Evolutionary conservation across 2,888 invertebrate species (phyloP), one percentile per base, ranked within the genome.

Genomic region (Aplocera efformata): DNA sequence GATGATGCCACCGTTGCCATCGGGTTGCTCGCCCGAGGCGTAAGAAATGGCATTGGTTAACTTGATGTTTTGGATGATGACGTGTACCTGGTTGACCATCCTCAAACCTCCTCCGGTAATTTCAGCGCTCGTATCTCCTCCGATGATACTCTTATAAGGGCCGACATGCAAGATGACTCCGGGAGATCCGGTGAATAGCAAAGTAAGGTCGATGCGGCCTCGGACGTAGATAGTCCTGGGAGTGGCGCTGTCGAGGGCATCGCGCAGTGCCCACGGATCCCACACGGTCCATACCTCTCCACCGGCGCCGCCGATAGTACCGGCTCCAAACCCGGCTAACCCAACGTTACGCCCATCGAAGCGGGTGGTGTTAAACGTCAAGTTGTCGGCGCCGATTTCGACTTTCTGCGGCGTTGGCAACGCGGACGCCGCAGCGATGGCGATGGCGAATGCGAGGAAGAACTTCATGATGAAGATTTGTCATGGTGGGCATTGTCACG

Each of bases 51-150:
- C 11, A 9, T 48, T 48, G 2, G 1, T n/a, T 5, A 43, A 33
- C 6, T 40, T 48, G 0, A 48, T 13, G 9, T 43, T 48, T 26
- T 40, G 36, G 24, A 48, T 9, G 13, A 43, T 48, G n/a, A 43
- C 33, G 8, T 48, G 48, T 7, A 23, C 11, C 29, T 43, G 40
- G 22, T 31, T 24, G 1, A 2, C 1, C n/a, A 48, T 4, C 10
- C 35, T 20, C 1, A 47, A 32, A 4, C 43, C 28, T 10, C 37
- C 48, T 10, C 48, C 48, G 11, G 6, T 23, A 1, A 48, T 43
- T 28, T 42, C 35, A 10, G 48, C 43, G 8, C 34, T 24, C 10
- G 17, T 6, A 17, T 36, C 26, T 8, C 24, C 29, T 1, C 41
- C 41, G 3, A 25, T 21, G 6, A 44, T 44, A 7, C 35, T 32